These are phyloP conservation scores for Gopherus evgoodei DNA, from an alignment of 2,113 vertebrate genomes.

Conservation along the genomic window DNA sequence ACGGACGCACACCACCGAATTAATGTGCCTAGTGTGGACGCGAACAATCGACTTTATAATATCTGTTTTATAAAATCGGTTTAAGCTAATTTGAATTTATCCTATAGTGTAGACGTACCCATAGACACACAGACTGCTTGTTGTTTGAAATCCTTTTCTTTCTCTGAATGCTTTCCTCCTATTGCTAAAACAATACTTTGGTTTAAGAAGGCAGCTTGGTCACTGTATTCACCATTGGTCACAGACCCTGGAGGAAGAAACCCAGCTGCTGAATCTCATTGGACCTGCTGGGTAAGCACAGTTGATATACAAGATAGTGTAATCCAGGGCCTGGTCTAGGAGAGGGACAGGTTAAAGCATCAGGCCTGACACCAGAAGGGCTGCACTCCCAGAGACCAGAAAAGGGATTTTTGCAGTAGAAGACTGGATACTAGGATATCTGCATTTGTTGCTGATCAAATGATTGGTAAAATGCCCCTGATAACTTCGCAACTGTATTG, in stretches of 20 bases:
- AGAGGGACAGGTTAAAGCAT: background rate
- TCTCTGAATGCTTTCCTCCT: background rate
- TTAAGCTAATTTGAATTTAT: too few species aligned
- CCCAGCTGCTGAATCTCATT: background rate
- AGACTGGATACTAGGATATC: background rate
- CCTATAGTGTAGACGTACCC: too few species aligned
- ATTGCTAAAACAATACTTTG: background rate
- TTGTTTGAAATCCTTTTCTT: background rate
- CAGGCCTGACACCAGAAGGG: background rate
- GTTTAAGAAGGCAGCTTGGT: background rate
- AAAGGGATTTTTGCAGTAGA: background rate
- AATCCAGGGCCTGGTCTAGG: background rate
- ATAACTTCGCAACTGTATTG: background rate
- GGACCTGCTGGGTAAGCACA: background rate
- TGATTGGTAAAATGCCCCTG: background rate
- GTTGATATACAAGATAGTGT: background rate
- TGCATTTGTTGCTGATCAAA: background rate
- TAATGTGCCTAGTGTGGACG: too few species aligned
- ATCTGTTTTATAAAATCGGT: too few species aligned
- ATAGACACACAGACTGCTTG: background rate
- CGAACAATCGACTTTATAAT: too few species aligned
- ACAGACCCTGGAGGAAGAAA: background rate
- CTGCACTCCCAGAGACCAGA: background rate
- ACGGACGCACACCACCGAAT: too few species aligned
- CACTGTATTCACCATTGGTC: background rate